Base-by-base conservation (phyloP, 2,113 vertebrate genomes). In the Reinhardtius hippoglossoides region DNA sequence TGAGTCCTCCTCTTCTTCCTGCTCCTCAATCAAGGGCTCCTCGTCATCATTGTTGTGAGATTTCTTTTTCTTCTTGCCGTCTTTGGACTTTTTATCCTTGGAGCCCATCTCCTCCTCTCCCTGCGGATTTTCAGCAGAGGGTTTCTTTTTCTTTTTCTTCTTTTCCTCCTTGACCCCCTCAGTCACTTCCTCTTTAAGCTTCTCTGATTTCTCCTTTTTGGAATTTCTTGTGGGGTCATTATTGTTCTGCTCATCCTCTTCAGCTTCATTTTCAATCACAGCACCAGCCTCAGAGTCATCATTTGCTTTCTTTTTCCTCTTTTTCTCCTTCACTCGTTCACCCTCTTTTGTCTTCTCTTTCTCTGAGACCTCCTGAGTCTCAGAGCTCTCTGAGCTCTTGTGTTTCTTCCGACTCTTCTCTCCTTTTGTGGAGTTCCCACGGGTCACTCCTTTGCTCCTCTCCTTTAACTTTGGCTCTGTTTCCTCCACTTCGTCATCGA, bases 111-210 rank as follows among this genome's bases (percentile, higher is more conserved):
- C 95, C 9, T 50, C 76, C 21, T 83, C 85, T 1, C 66, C 87
- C 15, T 87, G 89, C 23, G 20, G n/a, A 21, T 84, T 87, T 23
- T 93, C 91, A 23, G 89, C 44, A 20, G 94, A 85, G 48, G 92
- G 86, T 76, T 95, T 95, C 73, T 93, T 94, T 89, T 95, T 94
- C 76, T 89, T 93, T 55, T 89, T 90, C 89, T 88, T 90, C 74
- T 87, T 90, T 9, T 92, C 87, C 71, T 93, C 91, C 80, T 88
- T 90, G 1, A n/a, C 78, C 57, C 52, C 73, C 26, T 87, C 80
- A 1, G 83, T 92, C 82, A 87, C 89, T 42, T 93, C 91, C 12
- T 94, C 89, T 66, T 87, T 84, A 48, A 88, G 88, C 67, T 89
- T 92, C 80, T 89, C 89, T 75, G 84, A 80, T 86, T 92, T 91